Base-by-base conservation (phyloP, 2,113 vertebrate genomes). In the Stictonetta naevosa region DNA sequence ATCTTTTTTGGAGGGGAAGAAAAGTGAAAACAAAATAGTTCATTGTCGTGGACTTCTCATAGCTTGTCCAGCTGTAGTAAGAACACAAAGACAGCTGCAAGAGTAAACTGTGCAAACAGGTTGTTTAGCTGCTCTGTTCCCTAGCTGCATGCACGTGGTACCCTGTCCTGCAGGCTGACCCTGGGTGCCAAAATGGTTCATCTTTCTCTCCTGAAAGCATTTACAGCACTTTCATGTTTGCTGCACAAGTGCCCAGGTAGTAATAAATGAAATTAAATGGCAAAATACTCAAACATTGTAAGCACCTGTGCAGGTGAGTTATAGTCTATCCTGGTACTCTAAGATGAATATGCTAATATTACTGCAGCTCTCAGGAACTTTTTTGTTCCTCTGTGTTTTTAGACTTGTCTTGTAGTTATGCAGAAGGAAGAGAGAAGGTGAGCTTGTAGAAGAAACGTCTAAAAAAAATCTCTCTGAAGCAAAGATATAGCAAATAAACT, bases 71-170 rank as follows among this genome's bases (percentile, higher is more conserved):
- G 86, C 64, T 94, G 66, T 95, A 86, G 29, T 36, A 40, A 77
- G 29, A 91, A 46, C 93, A 93, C 58, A 90, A 83, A 97, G 73
- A 59, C 85, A 94, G 87, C 83, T 94, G 91, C 50, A 59, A 56
- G 81, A 78, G 73, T 48, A 72, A 92, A 38, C 64, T 74, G 93
- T 76, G 95, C 79, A 73, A 74, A 76, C 28, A 78, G 72, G 71
- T 88, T 90, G 50, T 79, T 92, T 94, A 84, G 36, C 36, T 88
- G 90, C 76, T n/a, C 77, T 63, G n/a, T 78, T 92, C 72, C 63
- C 38, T 82, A 62, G 38, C 55, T 53, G 4, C 62, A 36, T 59
- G 36, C 67, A 63, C 31, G 16, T 68, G 67, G 20, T 56, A 33
- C 73, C 44, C 69, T 64, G 62, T 56, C 42, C 84, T 91, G 15